Percentiles rank a stretch among this genome's conserved stretches.
Evolutionary conservation across 2,113 vertebrate species (phyloP).

Genomic region (Protobothrops flavoviridis): DNA sequence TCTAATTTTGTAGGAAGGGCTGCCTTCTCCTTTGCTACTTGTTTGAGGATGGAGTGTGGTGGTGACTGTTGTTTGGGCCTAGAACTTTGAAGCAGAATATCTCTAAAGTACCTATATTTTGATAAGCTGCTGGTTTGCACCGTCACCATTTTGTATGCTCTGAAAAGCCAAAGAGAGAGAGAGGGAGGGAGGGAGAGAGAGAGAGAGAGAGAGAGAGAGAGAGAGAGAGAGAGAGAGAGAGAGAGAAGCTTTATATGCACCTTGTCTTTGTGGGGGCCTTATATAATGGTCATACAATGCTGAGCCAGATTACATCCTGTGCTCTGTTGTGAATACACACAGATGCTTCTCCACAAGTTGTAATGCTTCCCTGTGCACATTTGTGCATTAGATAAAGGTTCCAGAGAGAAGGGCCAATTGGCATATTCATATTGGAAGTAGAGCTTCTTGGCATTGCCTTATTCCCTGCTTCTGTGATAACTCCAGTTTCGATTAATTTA

Average conservation of each 20-base stretch:
- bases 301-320: neutral
- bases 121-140: neutral
- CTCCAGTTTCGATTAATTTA: neutral
- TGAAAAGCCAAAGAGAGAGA: neutral
- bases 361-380: neutral
- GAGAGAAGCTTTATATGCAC: neutral
- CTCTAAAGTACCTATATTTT: neutral
- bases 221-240: neutral
- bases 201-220: too few relatives aligned
- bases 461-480: neutral
- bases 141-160: neutral
- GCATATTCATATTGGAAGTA: neutral
- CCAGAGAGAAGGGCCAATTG: neutral
- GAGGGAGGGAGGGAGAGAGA: neutral
- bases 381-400: neutral
- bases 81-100: neutral
- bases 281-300: neutral
- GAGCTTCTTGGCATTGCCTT: neutral
- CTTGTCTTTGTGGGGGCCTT: neutral
- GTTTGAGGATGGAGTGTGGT: neutral
- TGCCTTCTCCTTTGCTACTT: neutral
- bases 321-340: neutral
- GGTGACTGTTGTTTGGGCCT: neutral
- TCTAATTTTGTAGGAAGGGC: neutral
- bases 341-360: neutral